Evolutionary conservation across 2,888 invertebrate genomes (phyloP), one percentile per base, ranked within the genome.

Genomic region (Drosophila diplacantha): DNA sequence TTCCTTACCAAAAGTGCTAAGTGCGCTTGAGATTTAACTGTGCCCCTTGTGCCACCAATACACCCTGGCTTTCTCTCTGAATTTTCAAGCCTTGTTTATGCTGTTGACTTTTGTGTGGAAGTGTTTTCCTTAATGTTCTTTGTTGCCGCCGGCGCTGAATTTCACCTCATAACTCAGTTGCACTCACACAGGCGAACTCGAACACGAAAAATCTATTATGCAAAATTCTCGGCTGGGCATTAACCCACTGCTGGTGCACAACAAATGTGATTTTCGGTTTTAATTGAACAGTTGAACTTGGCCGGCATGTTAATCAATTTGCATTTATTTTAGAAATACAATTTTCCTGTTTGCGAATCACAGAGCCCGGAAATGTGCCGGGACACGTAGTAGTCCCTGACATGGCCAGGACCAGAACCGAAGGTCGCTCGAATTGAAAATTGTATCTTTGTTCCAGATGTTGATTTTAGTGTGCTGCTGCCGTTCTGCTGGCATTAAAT

Each of bases 81-180:
- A 44, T 52, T 41, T 51, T 52, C 65, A 51, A 55, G 58, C 60
- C 44, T 74, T 77, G 75, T 77, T 77, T 60, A 74, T 69, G 72
- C 66, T 75, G 63, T 78, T 74, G 74, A 74, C 75, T 77, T 74
- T 74, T 77, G 78, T 78, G 44, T 66, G 72, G 56, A 65, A 72
- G 78, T 66, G 75, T 55, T 75, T 75, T 69, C 43, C 53, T 74
- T 76, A 71, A 73, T 61, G 62, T 51, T 62, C 60, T 41, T 73
- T 75, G 58, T 57, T 64, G 14, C 29, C 24, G 20, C 12, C 22
- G 22, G 11, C 22, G 8, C 46, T 71, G 61, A 51, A 65, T 73
- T 59, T 46, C n/a, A 54, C 59, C 56, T 57, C 73, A 72, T 73
- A 73, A 72, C 66, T 63, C 71, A 67, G 43, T 73, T 60, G 44